Evolutionary conservation across 2,888 invertebrate species (phyloP).

Genomic region (Agrotis puta): DNA sequence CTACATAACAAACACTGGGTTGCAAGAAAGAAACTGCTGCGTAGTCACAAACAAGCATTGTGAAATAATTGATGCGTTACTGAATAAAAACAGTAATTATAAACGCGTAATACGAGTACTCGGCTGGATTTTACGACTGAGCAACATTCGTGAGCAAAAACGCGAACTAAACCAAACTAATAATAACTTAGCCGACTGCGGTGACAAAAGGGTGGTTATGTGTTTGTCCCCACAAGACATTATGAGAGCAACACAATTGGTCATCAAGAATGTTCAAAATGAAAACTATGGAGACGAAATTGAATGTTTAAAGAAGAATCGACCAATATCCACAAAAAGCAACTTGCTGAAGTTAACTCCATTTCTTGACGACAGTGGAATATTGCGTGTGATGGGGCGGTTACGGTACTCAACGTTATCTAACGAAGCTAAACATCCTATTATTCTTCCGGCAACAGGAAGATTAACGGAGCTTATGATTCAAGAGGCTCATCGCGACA

Average conservation of each 20-base stretch:
- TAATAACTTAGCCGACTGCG: constrained; percentile 3
- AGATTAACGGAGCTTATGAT: too few species aligned
- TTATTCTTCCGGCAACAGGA: too few species aligned
- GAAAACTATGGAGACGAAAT: not conserved
- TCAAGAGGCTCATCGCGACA: too few species aligned
- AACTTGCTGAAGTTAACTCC: constrained; percentile 1
- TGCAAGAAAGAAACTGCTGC: too few species aligned
- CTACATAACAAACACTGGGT: too few species aligned
- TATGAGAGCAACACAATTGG: constrained; percentile 3
- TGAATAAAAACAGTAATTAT: too few species aligned
- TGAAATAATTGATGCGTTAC: too few species aligned
- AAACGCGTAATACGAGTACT: too few species aligned
- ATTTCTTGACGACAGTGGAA: not conserved
- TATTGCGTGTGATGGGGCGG: constrained; percentile 1
- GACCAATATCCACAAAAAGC: not conserved
- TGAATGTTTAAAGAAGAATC: constrained; percentile 2
- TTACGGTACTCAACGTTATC: constrained; percentile 7
- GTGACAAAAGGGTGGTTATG: not conserved
- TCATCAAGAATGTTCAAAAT: constrained; percentile 4
- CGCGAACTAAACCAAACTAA: not conserved
- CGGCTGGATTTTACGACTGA: too few species aligned
- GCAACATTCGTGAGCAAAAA: not conserved
- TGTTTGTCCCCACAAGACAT: constrained; percentile 2
- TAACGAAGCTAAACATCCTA: too few species aligned
- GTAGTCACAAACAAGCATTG: too few species aligned